A percentile compares a stretch with the other conserved stretches of the same genome.
Evolutionary conservation across 2,113 vertebrate genomes (phyloP).

Genomic region (Amphiprion ocellaris): DNA sequence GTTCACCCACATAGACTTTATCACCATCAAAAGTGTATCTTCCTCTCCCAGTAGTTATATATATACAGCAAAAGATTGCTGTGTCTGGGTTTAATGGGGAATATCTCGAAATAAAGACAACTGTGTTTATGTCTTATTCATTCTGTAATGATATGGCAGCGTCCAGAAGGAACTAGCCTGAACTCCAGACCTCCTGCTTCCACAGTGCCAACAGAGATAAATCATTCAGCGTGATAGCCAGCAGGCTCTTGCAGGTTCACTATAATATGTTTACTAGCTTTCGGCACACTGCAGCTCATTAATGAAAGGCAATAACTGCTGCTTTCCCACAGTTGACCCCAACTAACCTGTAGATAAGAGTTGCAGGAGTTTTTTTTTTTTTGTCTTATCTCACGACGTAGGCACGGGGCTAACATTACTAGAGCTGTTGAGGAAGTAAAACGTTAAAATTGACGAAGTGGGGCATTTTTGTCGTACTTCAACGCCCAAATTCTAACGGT

Average conservation of each 20-base stretch:
- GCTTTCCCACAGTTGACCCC: conserved; percentile 20
- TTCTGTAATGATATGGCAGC: conserved; percentile 44
- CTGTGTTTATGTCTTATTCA: conserved; percentile 39
- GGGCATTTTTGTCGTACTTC: no score
- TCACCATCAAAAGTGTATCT: background rate
- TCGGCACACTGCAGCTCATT: conserved; percentile 37
- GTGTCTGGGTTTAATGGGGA: conserved; percentile 31
- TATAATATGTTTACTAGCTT: conserved; percentile 41
- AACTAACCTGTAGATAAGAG: conserved; percentile 27
- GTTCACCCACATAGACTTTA: background rate
- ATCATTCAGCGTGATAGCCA: conserved; percentile 30
- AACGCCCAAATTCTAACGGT: background rate
- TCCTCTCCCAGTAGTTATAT: conserved; percentile 17
- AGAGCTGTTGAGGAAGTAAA: background rate
- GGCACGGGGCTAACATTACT: no score
- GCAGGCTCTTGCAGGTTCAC: conserved; percentile 38
- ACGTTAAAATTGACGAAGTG: background rate
- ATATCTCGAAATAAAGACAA: conserved; percentile 30
- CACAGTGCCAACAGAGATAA: conserved; percentile 46
- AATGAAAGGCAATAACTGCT: conserved; percentile 40
- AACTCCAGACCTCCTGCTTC: conserved; percentile 34
- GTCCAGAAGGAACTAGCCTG: conserved; percentile 25
- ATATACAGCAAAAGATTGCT: conserved; percentile 2
- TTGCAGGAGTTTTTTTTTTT: no score
- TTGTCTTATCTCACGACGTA: no score